Evolutionary conservation across 2,113 vertebrate genomes (phyloP).

Genomic region (Hippoglossus stenolepis): DNA sequence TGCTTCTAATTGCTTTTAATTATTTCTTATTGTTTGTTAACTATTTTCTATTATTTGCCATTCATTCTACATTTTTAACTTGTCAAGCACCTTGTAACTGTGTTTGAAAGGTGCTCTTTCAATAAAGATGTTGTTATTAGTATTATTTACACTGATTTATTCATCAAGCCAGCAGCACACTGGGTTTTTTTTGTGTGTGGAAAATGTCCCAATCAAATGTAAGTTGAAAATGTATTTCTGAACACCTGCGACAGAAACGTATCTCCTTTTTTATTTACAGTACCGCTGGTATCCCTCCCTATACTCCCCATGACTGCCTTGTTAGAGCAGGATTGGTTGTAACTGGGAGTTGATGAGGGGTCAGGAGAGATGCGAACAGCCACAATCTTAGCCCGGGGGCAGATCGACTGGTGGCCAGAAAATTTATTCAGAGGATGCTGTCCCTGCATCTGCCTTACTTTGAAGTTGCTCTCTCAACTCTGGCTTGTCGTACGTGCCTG

Average conservation of each 20-base stretch:
- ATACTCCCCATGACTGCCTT: conserved; percentile 26
- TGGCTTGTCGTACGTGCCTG: conserved; percentile 80
- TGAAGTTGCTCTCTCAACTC: conserved; percentile 83
- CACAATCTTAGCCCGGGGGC: conserved; percentile 83
- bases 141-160: background rate
- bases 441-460: conserved; percentile 83
- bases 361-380: conserved; percentile 80
- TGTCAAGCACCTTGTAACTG: too few species aligned
- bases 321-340: conserved; percentile 69
- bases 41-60: too few species aligned
- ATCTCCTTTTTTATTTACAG: conserved; percentile 19
- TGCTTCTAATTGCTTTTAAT: too few species aligned
- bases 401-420: conserved; percentile 83
- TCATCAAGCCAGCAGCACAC: conserved; percentile 9
- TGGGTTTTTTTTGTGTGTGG: background rate
- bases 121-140: too few species aligned
- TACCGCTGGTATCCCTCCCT: conserved; percentile 3
- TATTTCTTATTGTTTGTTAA: too few species aligned
- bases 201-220: background rate
- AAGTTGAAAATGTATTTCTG: conserved; percentile 4
- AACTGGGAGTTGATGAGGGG: conserved; percentile 76
- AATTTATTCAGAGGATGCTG: conserved; percentile 83
- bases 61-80: too few species aligned
- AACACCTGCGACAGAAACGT: conserved; percentile 5
- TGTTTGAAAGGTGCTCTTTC: too few species aligned